Evolutionary conservation across 2,797 vertebrate genomes (phyloP), one percentile per base, ranked within the genome.

Genomic region (Crocidura indochinensis): DNA sequence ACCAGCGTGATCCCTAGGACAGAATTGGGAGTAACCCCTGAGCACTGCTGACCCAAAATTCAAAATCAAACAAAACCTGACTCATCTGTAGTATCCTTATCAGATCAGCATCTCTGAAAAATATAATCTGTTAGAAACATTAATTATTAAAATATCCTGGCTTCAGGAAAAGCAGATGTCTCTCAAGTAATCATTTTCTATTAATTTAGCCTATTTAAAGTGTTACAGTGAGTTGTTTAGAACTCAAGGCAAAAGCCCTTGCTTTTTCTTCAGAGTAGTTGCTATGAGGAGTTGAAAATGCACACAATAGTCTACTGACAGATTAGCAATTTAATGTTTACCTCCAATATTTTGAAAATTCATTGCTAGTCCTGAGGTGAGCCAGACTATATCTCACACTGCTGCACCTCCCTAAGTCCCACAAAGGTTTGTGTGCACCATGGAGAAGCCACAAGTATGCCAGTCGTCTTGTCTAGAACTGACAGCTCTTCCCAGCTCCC

Each of bases 131-230:
- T 69, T 89, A 3, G 26, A 92, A 92, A 81, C 2, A 12, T 15
- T n/a, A 53, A 24, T 71, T 90, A 3, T 92, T 88, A 44, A 49
- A 47, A 24, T 44, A 71, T 72, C 84, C 67, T 84, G 24, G 64
- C 72, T 84, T 90, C 46, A n/a, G 51, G 47, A 20, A 90, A 88
- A 92, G 64, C 27, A 29, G 46, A 17, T 77, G 26, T 95, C 79
- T 91, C 77, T 82, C 19, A 81, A 91, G 76, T 71, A 27, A 19
- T n/a, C 68, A 60, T 20, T 74, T 74, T 80, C 69, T 44, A 81
- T 94, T 90, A 67, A 90, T 90, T 84, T 38, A 22, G 2, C 72
- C 76, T 84, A 79, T 80, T 89, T 85, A 80, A 85, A 46, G 72
- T 60, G 38, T 49, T 62, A 38, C 38, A 38, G 14, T 76, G 64